phyloP scores from a whole-genome alignment of 1,140 invertebrate genomes.

The Pseudomyrmex gracilis region DNA sequence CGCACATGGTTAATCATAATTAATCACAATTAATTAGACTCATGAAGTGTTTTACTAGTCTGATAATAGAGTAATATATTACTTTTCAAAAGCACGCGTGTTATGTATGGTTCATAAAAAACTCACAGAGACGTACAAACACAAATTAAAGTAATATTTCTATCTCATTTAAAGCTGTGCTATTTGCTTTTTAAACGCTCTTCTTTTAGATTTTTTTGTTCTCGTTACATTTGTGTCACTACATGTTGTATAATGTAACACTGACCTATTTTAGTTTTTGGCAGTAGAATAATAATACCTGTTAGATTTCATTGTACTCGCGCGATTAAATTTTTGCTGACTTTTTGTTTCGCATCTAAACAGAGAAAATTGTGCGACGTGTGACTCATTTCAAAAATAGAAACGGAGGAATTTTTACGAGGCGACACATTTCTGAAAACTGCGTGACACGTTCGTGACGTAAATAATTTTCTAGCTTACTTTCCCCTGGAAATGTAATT shows the following conservation, averaged over 20 bases:
- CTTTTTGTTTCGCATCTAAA: not conserved
- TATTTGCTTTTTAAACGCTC: not conserved
- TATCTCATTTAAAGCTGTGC: not conserved
- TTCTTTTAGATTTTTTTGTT: not conserved
- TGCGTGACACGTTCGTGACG: constrained; percentile 9
- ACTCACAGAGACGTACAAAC: not conserved
- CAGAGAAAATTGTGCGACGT: not conserved
- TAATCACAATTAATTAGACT: constrained; percentile 12
- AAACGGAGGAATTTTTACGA: constrained; percentile 6
- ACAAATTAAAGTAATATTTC: not conserved
- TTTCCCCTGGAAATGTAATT: constrained; percentile 41
- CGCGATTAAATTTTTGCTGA: not conserved
- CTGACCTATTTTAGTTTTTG: not conserved
- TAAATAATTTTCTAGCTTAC: constrained; percentile 20
- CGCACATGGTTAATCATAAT: not conserved
- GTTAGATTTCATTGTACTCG: not conserved
- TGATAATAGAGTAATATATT: not conserved
- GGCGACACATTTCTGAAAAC: constrained; percentile 17
- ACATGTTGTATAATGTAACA: not conserved
- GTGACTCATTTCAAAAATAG: not conserved
- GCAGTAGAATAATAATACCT: not conserved
- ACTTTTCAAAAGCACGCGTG: no score
- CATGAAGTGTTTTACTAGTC: not conserved
- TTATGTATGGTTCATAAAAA: not conserved
- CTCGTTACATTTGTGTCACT: not conserved